Evolutionary conservation across 2,888 invertebrate genomes (phyloP).

Genomic region (Erynnis tages): DNA sequence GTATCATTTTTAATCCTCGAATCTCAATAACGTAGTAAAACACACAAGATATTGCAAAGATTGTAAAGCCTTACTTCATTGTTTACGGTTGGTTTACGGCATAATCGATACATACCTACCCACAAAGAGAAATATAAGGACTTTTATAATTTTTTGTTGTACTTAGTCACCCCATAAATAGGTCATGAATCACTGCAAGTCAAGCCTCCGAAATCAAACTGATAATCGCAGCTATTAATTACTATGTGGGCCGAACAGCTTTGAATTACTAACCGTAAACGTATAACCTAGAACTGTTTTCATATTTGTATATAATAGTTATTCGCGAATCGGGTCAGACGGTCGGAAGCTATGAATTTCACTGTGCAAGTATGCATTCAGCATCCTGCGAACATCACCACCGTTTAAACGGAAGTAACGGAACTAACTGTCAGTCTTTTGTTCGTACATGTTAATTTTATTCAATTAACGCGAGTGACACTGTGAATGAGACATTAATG

Average conservation of each 20-base stretch:
- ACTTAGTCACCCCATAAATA: too few relatives aligned
- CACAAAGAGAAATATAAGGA: too few relatives aligned
- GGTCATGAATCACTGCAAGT: neutral
- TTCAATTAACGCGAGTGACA: slow-evolving; percentile 35
- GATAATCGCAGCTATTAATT: too few relatives aligned
- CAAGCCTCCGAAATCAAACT: neutral
- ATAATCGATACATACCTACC: too few relatives aligned
- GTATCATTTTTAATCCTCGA: too few relatives aligned
- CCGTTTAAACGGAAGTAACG: slow-evolving; percentile 43
- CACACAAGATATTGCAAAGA: too few relatives aligned
- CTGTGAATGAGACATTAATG: slow-evolving; percentile 4
- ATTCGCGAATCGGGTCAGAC: slow-evolving; percentile 34
- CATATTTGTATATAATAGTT: slow-evolving; percentile 12
- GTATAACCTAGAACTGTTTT: slow-evolving; percentile 1
- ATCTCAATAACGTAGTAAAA: too few relatives aligned
- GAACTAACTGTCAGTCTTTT: slow-evolving; percentile 36
- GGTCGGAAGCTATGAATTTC: slow-evolving; percentile 39
- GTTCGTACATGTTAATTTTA: slow-evolving; percentile 39
- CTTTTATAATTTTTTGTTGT: too few relatives aligned
- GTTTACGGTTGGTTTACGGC: too few relatives aligned
- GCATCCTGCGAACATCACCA: slow-evolving; percentile 36
- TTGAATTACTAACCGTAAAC: neutral
- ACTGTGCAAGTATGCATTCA: slow-evolving; percentile 36
- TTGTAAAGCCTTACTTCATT: too few relatives aligned
- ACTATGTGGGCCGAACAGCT: neutral